These are phyloP conservation scores for Oxycera nigricornis DNA, from an alignment of 2,888 invertebrate genomes.

Conservation along the genomic window DNA sequence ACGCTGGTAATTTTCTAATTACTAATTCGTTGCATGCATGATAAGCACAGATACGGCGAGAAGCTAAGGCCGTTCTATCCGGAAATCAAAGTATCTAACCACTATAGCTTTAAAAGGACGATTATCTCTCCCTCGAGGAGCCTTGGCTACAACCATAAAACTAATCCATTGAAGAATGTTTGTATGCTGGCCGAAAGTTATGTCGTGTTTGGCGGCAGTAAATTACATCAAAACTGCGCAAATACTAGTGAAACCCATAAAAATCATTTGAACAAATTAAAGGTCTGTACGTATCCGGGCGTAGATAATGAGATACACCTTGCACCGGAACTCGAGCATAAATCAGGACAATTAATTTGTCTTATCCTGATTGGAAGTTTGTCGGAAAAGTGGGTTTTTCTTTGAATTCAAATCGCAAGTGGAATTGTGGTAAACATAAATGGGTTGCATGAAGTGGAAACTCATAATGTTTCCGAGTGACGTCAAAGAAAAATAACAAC, in stretches of 20 bases:
- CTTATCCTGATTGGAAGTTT: constrained; percentile 31
- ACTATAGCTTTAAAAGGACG: constrained; percentile 18
- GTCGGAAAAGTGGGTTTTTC: no score
- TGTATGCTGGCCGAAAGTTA: constrained; percentile 37
- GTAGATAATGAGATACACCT: constrained; percentile 41
- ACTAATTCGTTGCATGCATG: constrained; percentile 37
- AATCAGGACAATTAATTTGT: constrained; percentile 40
- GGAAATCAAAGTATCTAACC: constrained; percentile 20
- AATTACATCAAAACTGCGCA: constrained; percentile 35
- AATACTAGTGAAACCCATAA: constrained; percentile 40
- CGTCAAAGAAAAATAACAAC: no score
- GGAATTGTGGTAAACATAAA: no score
- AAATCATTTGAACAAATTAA: constrained; percentile 45
- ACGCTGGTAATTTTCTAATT: constrained; percentile 35
- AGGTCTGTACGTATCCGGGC: constrained; percentile 40
- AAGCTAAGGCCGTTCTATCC: background rate
- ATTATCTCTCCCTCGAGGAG: constrained; percentile 22
- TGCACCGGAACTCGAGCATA: constrained; percentile 11
- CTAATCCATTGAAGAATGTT: constrained; percentile 40
- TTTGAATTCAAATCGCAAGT: background rate
- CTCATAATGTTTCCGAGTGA: no score
- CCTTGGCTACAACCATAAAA: background rate
- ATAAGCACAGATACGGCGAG: constrained; percentile 15
- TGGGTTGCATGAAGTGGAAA: background rate
- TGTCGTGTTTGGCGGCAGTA: constrained; percentile 41